Evolutionary conservation across 2,888 invertebrate genomes (phyloP), one percentile per base, ranked within the genome.

Genomic region (Cephalotes varians): DNA sequence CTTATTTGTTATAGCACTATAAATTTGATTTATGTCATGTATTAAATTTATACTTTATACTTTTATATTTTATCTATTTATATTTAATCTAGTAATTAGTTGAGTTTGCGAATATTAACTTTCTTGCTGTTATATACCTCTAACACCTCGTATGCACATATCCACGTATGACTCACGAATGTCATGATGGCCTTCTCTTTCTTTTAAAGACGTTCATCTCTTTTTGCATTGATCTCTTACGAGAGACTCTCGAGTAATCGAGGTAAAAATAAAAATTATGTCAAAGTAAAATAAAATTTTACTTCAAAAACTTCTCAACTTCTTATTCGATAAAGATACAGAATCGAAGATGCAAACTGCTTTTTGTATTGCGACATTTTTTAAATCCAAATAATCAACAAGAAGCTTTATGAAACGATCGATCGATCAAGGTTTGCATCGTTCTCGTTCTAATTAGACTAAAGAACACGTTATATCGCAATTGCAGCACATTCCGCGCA

Each of bases 401-500:
- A 37, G n/a, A 6, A 28, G 37, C 25, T 12, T 56, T 21, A n/a
- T 40, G 1, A 40, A 77, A 54, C 15, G 12, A 21, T 9, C 15
- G 1, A 28, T 51, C 40, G 9, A 37, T 40, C 69, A 21, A 54
- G 21, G 6, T 21, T 44, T 1, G n/a, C 18, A 21, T n/a, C n/a
- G 40, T 34, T 31, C 44, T 31, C n/a, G 31, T 31, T 69, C 21
- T 10, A 21, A 40, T 77, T 54, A 69, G 2, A 18, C 44, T 18
- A 49, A 67, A 65, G 28, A 49, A 37, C 34, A n/a, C 25, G 64
- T 25, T 21, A 10, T 76, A 37, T 69, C 31, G 77, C 77, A 69
- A 21, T 34, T 21, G 56, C 54, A 56, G 44, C 77, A 34, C 40
- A 44, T 71, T 71, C 77, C 71, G 71, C 25, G 56, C 77, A 69